Base-by-base conservation (phyloP, 2,113 vertebrate species). In the Lepus europaeus region DNA sequence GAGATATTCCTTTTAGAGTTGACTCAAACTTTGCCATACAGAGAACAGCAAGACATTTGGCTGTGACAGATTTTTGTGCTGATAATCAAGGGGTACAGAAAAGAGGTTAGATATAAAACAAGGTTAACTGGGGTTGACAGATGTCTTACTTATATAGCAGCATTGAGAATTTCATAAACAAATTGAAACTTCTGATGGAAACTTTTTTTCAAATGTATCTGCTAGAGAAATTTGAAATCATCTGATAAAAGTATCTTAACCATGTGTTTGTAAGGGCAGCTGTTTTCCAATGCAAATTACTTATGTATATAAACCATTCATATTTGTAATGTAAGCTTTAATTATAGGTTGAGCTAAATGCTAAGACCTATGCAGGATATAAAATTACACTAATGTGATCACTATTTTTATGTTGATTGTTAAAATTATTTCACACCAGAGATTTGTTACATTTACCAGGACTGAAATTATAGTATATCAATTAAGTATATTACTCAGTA, bases 401-500 rank as follows among this genome's bases (percentile, higher is more conserved):
- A 87, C 27, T 87, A 64, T 91, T 97, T 97, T 95, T 68, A 89
- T 93, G 33, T 61, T 81, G 56, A 95, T 76, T 93, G 33, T 82
- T 96, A 96, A 96, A 95, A 95, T 95, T 94, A 96, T 96, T 95
- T 96, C 29, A 96, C 56, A 74, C 49, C 11, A 90, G 97, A 95
- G 87, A 93, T 93, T 69, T 93, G 56, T 90, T 95, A 69, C 22
- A 78, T 95, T 94, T 96, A 95, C 89, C 20, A 59, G 72, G 68
- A 93, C 25, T 33, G 20, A 87, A 97, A 95, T 96, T 79, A 94
- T 36, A 96, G 76, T 82, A 39, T 95, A 94, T 78, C 84, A 96
- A 33, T 95, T 97, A 78, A 96, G 39, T 91, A 85, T 89, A 96
- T 84, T 96, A 91, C 73, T 8, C 23, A 92, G 87, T 96, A 95